Base-by-base conservation (phyloP, 2,113 vertebrate genomes). In the Ciconia stormi region DNA sequence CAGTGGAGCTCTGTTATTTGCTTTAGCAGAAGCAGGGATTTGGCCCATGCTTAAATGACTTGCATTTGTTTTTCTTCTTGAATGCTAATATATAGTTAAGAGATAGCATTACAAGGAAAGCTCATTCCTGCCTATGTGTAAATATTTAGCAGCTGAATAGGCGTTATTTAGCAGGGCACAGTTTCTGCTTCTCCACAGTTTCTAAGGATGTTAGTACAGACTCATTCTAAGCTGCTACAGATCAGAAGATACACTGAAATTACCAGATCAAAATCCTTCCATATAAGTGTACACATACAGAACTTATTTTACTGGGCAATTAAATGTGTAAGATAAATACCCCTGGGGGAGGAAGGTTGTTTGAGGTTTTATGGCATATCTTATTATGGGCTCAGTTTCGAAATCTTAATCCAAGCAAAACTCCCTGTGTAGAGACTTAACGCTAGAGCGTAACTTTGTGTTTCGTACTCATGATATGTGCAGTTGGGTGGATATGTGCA, bases 371-470 rank as follows among this genome's bases (percentile, higher is more conserved):
- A 78, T 55, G 71, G 62, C 89, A 94, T 88, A 95, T 91, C 94
- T 97, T 91, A 80, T 94, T 95, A 97, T 95, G 89, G 80, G 77
- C 93, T 97, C 83, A 83, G 77, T 95, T 93, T 95, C 38, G 94
- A 95, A 96, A 91, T 92, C 90, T 96, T 92, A 89, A 95, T 96
- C 90, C 96, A 96, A 96, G 92, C 66, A 96, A 94, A 97, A 95
- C 93, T 94, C 78, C 8, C 53, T 3, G 2, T 76, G 59, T 76
- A 62, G 61, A 92, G 82, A 58, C 53, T 81, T 89, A 91, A 72
- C 8, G 1, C 72, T 50, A 30, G 55, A 91, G 89, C 0, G 3
- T 59, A 92, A 92, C 91, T 93, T 74, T 10, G 59, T 87, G 62
- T 81, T 96, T 76, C 6, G 0, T 56, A 32, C n/a, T 89, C n/a